Evolutionary conservation across 2,797 vertebrate genomes (phyloP), one percentile per base, ranked within the genome.

Genomic region (Aythya fuligula): DNA sequence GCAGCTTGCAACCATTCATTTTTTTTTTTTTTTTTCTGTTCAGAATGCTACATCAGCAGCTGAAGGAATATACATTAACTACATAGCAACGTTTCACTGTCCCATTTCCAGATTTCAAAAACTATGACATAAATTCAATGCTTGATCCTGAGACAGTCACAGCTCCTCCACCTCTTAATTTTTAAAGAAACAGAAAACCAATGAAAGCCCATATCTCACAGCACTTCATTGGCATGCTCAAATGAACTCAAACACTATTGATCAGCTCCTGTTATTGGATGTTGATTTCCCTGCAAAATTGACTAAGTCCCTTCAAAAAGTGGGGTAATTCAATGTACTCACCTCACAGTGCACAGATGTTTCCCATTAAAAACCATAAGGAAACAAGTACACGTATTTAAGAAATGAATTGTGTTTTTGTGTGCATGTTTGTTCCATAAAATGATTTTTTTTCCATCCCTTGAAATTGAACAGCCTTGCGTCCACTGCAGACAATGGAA

Each of bases 391-490:
- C n/a, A 60, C 1, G 2, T 65, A 81, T 84, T 94, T 89, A 89
- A 81, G 82, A 66, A 93, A 49, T 7, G 3, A 72, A 22, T 34
- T 86, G 51, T 91, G 36, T 70, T 93, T 72, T 72, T 93, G 39
- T 64, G 36, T 88, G 39, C 62, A 47, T 92, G 39, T 86, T 95
- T 91, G 62, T 78, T 96, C 73, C 79, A 82, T 91, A 88, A 95
- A 95, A 92, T 25, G 47, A 49, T 24, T 25, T 51, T 51, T 93
- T 95, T 96, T 94, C 85, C 60, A 0, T 84, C 58, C 49, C 60
- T 53, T 81, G 79, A 84, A 94, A 88, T 13, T 85, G 62, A 93
- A 87, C 78, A 80, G 85, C 32, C 30, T 89, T 64, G 43, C 53
- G 76, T 80, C 89, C 43, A 49, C 15, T 73, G 32, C 53, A 43